phyloP scores from a whole-genome alignment of 2,888 invertebrate species.

The Melitaea athalia region DNA sequence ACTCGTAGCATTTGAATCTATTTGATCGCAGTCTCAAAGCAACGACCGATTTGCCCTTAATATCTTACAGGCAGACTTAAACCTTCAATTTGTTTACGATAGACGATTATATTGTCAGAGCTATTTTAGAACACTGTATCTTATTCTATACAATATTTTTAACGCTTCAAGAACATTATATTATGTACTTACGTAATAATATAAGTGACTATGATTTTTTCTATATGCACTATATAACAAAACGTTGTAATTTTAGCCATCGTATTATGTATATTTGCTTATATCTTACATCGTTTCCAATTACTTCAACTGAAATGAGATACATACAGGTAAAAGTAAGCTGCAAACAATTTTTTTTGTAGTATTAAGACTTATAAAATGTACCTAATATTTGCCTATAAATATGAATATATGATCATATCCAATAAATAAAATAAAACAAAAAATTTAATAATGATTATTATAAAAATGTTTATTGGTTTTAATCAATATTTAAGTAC shows the following conservation, averaged over 20 bases:
- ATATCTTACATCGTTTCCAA: too few species aligned
- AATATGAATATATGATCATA: not conserved
- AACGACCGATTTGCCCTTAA: slow-evolving; percentile 19
- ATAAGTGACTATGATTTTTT: not conserved
- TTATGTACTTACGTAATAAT: not conserved
- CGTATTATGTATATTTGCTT: too few species aligned
- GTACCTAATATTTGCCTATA: not conserved
- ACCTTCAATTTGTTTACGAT: slow-evolving; percentile 5
- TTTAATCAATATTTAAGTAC: not conserved
- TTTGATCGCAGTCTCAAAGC: not conserved
- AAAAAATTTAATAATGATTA: not conserved
- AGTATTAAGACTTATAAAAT: not conserved
- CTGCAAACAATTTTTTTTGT: too few species aligned
- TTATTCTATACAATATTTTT: not conserved
- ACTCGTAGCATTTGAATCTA: not conserved
- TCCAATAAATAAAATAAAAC: not conserved
- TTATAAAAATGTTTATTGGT: slow-evolving; percentile 4
- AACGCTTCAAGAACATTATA: not conserved
- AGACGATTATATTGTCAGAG: slow-evolving; percentile 1
- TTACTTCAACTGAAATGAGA: too few species aligned
- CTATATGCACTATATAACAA: not conserved
- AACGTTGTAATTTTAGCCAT: too few species aligned
- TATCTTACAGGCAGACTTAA: slow-evolving; percentile 8
- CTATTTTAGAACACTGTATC: not conserved
- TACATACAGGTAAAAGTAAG: too few species aligned